Conservation (phyloP, 2,888 invertebrate genomes). For the Nipponacmea schrenckii region DNA sequence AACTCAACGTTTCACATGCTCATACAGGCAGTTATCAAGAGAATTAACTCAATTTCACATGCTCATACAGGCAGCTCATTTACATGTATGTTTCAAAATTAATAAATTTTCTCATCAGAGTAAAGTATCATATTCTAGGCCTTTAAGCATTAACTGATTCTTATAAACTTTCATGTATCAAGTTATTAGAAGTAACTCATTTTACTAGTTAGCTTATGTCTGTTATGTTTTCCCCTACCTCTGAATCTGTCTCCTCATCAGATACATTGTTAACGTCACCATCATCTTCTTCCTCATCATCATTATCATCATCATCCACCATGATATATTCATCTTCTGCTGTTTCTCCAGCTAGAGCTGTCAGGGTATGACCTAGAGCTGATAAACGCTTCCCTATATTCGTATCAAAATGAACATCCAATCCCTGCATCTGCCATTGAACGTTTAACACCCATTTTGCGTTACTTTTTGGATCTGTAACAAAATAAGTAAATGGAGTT, state of each 20-base stretch:
- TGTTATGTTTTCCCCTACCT: conserved; percentile 21
- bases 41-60: no score
- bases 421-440: conserved; percentile 99
- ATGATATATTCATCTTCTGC: conserved; percentile 65
- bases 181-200: no score
- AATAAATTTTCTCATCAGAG: no score
- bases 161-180: no score
- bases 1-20: no score
- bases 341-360: conserved; percentile 87
- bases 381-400: conserved; percentile 96
- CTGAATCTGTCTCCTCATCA: conserved; percentile 24
- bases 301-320: conserved; percentile 70
- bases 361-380: conserved; percentile 92
- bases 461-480: conserved; percentile 69
- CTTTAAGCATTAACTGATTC: no score
- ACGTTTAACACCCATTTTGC: conserved; percentile 99
- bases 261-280: conserved; percentile 47
- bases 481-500: neutral
- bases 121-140: no score
- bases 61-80: no score
- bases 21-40: no score
- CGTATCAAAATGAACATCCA: conserved; percentile 94
- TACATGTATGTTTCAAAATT: no score
- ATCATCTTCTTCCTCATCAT: conserved; percentile 68
- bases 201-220: no score